Evolutionary conservation across 2,888 invertebrate species (phyloP), one percentile per base, ranked within the genome.

Genomic region (Poecilobothrus nobilitatus): DNA sequence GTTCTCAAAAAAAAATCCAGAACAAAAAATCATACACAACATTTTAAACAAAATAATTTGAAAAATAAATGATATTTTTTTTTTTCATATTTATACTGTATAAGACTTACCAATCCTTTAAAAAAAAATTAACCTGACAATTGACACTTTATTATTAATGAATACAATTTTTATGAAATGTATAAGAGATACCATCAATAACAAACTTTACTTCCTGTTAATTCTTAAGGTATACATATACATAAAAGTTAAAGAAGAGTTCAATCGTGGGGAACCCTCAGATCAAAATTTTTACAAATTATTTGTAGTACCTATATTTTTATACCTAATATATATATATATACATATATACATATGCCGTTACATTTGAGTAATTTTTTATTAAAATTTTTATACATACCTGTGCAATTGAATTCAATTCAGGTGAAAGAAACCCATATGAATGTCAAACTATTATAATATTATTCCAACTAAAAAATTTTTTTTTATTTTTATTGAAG

Each of bases 21-120:
- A 7, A n/a, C n/a, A n/a, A n/a, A n/a, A n/a, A n/a, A n/a, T n/a
- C n/a, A n/a, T n/a, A n/a, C n/a, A n/a, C n/a, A n/a, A n/a, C n/a
- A n/a, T 62, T 53, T 69, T 53, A 68, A 69, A 69, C 68, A 71
- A 70, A 71, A 71, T n/a, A n/a, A n/a, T n/a, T n/a, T n/a, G n/a
- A n/a, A n/a, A n/a, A n/a, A n/a, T n/a, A n/a, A n/a, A n/a, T n/a
- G n/a, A n/a, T n/a, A n/a, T n/a, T n/a, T n/a, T n/a, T n/a, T n/a
- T n/a, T n/a, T n/a, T n/a, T n/a, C n/a, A n/a, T n/a, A n/a, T n/a
- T n/a, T n/a, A n/a, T n/a, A n/a, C n/a, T n/a, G n/a, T n/a, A n/a
- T n/a, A n/a, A n/a, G n/a, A n/a, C n/a, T n/a, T n/a, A n/a, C 1
- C 9, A 12, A 37, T 5, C 37, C 37, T 37, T 37, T 2, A 37